phyloP scores from a whole-genome alignment of 2,797 vertebrate species.

The Sebastes reedi region DNA sequence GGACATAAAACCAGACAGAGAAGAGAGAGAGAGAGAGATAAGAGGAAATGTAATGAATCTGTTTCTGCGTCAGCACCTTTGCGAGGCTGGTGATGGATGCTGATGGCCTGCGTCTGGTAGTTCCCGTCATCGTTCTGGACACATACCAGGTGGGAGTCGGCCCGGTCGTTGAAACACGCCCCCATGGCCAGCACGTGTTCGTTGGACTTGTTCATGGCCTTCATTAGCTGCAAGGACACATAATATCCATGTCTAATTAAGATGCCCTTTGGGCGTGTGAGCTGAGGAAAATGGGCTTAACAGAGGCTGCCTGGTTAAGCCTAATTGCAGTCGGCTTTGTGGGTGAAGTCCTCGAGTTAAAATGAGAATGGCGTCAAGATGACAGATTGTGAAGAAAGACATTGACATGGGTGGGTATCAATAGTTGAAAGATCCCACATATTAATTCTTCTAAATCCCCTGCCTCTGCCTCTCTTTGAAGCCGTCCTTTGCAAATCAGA shows the following conservation, averaged over 20 bases:
- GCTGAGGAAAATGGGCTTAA: slow-evolving; percentile 25
- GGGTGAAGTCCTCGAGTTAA: slow-evolving; percentile 24
- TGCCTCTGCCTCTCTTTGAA: slow-evolving; percentile 35
- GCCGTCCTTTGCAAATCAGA: slow-evolving; percentile 25
- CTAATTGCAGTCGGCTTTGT: slow-evolving; percentile 57
- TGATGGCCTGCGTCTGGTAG: slow-evolving; percentile 99
- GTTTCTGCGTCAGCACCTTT: slow-evolving; percentile 84
- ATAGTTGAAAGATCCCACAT: slow-evolving; percentile 32
- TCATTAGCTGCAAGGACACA: slow-evolving; percentile 91
- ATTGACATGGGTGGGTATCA: slow-evolving; percentile 17
- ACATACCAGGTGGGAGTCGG: slow-evolving; percentile 97
- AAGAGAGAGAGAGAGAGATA: background rate
- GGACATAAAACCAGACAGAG: background rate
- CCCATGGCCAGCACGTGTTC: slow-evolving; percentile 97
- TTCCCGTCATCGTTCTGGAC: slow-evolving; percentile 98
- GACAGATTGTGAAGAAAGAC: slow-evolving; percentile 48
- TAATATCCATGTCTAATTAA: slow-evolving; percentile 37
- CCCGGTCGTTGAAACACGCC: slow-evolving; percentile 94
- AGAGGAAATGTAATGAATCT: background rate
- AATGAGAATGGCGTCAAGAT: slow-evolving; percentile 24
- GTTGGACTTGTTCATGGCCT: slow-evolving; percentile 99
- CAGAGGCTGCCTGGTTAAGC: slow-evolving; percentile 44
- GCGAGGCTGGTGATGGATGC: slow-evolving; percentile 96
- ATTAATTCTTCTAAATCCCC: slow-evolving; percentile 39
- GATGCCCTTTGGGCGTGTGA: slow-evolving; percentile 9